Base-by-base conservation (phyloP, 2,797 vertebrate genomes). In the Sparidentex hasta region DNA sequence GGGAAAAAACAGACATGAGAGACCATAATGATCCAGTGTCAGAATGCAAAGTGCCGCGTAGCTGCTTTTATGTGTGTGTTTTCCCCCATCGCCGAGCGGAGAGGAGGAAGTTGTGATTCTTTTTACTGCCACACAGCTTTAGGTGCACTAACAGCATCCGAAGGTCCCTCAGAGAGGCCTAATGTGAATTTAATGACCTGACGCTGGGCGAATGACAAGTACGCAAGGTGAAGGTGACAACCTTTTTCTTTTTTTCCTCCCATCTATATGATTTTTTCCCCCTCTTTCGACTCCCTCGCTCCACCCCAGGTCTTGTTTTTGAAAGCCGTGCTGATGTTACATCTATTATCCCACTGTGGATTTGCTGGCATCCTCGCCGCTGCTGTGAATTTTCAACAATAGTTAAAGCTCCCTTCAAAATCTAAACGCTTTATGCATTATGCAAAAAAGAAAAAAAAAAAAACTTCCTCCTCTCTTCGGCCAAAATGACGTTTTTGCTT, bases 131-230 rank as follows among this genome's bases (percentile, higher is more conserved):
- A 96, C 96, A 95, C 96, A 96, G 97, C 96, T 97, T 96, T 96
- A 97, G 97, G 96, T 97, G 96, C 96, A 96, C 96, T 97, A 96
- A 97, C 97, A 96, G 96, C 96, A 95, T 91, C 96, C 95, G 95
- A 93, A 94, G 95, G 90, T 96, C 97, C 97, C 96, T 95, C 93
- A 90, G 96, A 96, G 97, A 95, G 95, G 94, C 94, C 96, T 99
- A 97, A 98, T 99, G 97, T 96, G 97, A 98, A 97, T 99, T 98
- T 98, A 98, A 98, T 97, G 97, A 97, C 96, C 96, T 96, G 95
- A 97, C 96, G 96, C 96, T 95, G 96, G 95, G 97, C 95, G 95
- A 96, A 98, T 97, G 97, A 97, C 96, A 96, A 95, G 93, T 93
- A 96, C 94, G 92, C 77, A 92, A 96, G 97, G 96, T 98, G 97